Evolutionary conservation across 1,140 invertebrate genomes (phyloP), one percentile per base, ranked within the genome.

Genomic region (Eriocheir sinensis): DNA sequence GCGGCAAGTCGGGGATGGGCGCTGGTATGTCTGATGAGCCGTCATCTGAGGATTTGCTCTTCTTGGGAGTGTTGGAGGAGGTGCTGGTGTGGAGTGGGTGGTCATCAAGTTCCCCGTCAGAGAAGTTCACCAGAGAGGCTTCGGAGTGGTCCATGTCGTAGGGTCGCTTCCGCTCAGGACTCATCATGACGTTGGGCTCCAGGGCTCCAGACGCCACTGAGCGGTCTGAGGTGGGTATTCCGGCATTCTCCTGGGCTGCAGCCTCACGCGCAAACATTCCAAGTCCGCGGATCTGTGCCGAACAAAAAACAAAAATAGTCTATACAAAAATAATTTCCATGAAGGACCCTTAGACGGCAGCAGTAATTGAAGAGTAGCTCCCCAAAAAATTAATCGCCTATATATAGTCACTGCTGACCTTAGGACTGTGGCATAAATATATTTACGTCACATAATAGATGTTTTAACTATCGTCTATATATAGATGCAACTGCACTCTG

Each of bases 21-120:
- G 95, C 94, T 41, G 95, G 95, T 0, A 89, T 89, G 89, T 93
- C 79, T 36, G 81, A 48, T 36, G 89, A 27, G 40, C 91, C 40
- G 90, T 92, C 94, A 40, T 53, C 89, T 27, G 32, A 79, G 12
- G n/a, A 36, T 80, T 93, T 94, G 81, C 15, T 86, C 79, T 94
- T 94, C 89, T 94, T 94, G 21, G 94, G 89, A 30, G 94, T 93
- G 32, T 80, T 92, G 38, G 88, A 86, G 60, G 60, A 38, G 21
- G 86, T 60, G 36, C 53, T 89, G 0, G 92, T 89, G 41, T 93
- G 93, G 40, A 96, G 90, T 40, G 95, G 41, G 21, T 83, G 48
- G 32, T 95, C 94, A 88, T 96, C 95, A 21, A 96, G 93, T 32
- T 96, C 95, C 17, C 92, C 95, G 85, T 96, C 95, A 27, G 95